Conservation (phyloP, 2,113 vertebrate species). For the Percopsis transmontana region DNA sequence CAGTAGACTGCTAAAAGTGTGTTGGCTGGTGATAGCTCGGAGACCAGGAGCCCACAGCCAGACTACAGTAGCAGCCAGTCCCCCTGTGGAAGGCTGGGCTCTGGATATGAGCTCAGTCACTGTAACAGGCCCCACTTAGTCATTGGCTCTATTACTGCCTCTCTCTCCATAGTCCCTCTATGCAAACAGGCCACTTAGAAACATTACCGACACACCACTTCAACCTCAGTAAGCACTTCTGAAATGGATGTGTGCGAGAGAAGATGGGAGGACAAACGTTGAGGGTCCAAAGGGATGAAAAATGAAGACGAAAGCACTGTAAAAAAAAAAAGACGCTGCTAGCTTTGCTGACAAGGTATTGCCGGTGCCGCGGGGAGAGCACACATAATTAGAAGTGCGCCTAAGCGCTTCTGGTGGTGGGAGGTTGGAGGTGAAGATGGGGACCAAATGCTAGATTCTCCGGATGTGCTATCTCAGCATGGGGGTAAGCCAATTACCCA, state of each 20-base stretch:
- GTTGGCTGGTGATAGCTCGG: conserved; percentile 60
- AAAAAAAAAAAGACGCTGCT: too few relatives aligned
- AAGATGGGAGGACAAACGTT: conserved; percentile 48
- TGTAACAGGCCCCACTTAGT: conserved; percentile 67
- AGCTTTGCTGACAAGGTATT: conserved; percentile 11
- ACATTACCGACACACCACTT: conserved; percentile 56
- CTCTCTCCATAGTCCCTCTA: conserved; percentile 36
- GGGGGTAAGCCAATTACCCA: too few relatives aligned
- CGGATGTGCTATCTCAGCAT: not conserved
- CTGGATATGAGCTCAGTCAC: conserved; percentile 66
- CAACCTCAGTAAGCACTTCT: conserved; percentile 54
- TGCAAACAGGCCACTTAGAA: conserved; percentile 70
- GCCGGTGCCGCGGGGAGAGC: not conserved
- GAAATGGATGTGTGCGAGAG: conserved; percentile 48
- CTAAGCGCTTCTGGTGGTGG: not conserved
- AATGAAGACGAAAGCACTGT: not conserved
- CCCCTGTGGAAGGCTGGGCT: conserved; percentile 65
- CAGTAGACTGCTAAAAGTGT: conserved; percentile 61
- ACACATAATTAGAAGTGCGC: conserved; percentile 13
- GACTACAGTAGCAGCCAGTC: conserved; percentile 67
- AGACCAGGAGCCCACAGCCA: conserved; percentile 54
- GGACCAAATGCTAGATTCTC: not conserved
- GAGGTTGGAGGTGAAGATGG: not conserved
- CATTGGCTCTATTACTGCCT: conserved; percentile 47
- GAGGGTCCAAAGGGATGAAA: conserved; percentile 1